Percentiles rank a stretch among this genome's conserved stretches.
phyloP scores from a whole-genome alignment of 2,113 vertebrate genomes.

The Miniopterus natalensis region DNA sequence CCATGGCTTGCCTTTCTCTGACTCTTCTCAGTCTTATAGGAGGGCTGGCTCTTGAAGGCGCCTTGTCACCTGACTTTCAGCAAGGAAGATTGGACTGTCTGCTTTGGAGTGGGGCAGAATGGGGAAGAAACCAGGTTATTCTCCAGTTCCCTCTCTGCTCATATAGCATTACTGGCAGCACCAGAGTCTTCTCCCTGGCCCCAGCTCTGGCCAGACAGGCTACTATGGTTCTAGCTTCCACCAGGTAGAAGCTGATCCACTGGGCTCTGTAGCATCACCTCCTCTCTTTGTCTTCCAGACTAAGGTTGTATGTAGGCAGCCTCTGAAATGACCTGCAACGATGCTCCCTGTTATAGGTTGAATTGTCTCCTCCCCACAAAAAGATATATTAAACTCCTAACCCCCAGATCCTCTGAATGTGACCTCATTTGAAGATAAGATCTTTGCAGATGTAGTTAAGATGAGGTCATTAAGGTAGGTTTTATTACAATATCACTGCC shows the following conservation, averaged over 20 bases:
- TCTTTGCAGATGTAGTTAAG: not conserved
- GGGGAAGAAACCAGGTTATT: not conserved
- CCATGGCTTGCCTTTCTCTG: not conserved
- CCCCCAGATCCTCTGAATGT: not conserved
- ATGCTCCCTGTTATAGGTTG: not conserved
- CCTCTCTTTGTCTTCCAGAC: not conserved
- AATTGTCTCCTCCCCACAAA: not conserved
- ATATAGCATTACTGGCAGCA: not conserved
- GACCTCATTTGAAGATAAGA: not conserved
- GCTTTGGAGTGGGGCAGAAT: not conserved
- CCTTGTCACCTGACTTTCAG: not conserved
- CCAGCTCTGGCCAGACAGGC: not conserved
- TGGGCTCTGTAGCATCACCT: not conserved
- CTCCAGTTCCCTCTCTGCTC: not conserved
- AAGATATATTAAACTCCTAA: not conserved
- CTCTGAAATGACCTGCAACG: not conserved
- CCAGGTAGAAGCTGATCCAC: not conserved
- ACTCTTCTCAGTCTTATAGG: not conserved
- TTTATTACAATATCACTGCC: not conserved
- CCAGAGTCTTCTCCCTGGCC: not conserved
- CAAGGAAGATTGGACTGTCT: not conserved
- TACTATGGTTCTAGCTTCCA: not conserved
- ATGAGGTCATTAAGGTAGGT: not conserved
- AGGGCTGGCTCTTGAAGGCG: not conserved
- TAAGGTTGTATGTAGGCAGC: not conserved